These are phyloP conservation scores for Syrmaticus mikado DNA, from an alignment of 2,113 vertebrate genomes.

Conservation along the genomic window DNA sequence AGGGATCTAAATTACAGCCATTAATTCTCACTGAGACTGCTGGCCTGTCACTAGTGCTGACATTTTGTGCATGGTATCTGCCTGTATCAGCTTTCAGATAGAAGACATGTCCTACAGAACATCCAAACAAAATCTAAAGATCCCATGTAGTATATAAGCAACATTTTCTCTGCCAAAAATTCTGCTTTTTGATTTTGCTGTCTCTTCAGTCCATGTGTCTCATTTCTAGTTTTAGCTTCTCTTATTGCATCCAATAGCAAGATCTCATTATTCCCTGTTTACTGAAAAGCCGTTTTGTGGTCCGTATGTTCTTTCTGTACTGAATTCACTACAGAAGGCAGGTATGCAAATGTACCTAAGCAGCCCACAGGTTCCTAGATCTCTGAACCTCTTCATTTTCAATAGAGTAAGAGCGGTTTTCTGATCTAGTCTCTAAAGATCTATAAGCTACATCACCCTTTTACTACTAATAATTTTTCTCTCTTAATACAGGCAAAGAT, in stretches of 20 bases:
- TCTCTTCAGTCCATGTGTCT: neutral
- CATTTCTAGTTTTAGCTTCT: neutral
- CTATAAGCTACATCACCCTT: neutral
- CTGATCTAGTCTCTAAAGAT: neutral
- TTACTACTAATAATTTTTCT: neutral
- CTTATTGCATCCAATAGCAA: neutral
- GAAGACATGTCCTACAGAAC: neutral
- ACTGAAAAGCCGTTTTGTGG: slow-evolving; percentile 10
- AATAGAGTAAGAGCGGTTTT: neutral
- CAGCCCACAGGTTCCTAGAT: neutral
- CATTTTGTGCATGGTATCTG: rapidly evolving
- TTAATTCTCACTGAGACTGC: no score
- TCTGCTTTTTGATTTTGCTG: neutral
- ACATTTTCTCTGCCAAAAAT: neutral
- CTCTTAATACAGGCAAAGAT: neutral
- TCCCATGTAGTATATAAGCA: rapidly evolving
- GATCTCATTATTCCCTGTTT: neutral
- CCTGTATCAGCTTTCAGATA: neutral
- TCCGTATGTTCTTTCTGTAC: neutral
- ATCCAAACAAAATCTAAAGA: neutral
- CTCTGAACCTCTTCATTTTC: neutral
- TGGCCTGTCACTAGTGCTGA: neutral
- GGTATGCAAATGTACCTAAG: rapidly evolving
- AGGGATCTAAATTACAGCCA: neutral
- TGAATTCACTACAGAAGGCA: neutral